phyloP scores from a whole-genome alignment of 2,113 vertebrate species.

The Opisthocomus hoazin region DNA sequence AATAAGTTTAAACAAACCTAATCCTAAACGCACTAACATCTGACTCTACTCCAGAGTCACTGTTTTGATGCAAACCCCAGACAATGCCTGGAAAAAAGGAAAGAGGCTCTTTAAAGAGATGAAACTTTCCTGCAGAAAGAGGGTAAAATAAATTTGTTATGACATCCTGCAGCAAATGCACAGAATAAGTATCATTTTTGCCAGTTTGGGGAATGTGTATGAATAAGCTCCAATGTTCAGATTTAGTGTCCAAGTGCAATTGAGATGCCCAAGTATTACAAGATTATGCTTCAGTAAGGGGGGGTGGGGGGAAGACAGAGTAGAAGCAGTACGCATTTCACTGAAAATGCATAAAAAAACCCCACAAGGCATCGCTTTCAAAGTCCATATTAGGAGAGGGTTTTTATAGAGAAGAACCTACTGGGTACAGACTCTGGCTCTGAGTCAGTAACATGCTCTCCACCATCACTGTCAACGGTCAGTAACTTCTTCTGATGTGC shows the following conservation, averaged over 20 bases:
- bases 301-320: neutral
- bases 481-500: neutral
- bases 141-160: neutral
- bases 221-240: neutral
- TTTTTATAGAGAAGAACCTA: neutral
- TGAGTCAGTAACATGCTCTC: neutral
- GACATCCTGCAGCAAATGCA: neutral
- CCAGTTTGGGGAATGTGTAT: neutral
- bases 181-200: neutral
- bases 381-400: neutral
- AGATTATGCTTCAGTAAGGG: neutral
- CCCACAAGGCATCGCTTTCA: neutral
- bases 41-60: neutral
- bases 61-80: neutral
- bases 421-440: constrained; percentile 22
- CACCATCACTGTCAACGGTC: constrained; percentile 18
- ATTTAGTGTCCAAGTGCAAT: neutral
- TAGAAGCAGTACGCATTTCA: neutral
- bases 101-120: neutral
- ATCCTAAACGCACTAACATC: neutral
- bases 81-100: neutral
- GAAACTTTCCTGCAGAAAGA: neutral
- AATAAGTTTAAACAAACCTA: neutral
- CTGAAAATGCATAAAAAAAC: too few relatives aligned
- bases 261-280: neutral